Evolutionary conservation across 2,888 invertebrate species (phyloP).

Genomic region (Drosophila meridionalis): DNA sequence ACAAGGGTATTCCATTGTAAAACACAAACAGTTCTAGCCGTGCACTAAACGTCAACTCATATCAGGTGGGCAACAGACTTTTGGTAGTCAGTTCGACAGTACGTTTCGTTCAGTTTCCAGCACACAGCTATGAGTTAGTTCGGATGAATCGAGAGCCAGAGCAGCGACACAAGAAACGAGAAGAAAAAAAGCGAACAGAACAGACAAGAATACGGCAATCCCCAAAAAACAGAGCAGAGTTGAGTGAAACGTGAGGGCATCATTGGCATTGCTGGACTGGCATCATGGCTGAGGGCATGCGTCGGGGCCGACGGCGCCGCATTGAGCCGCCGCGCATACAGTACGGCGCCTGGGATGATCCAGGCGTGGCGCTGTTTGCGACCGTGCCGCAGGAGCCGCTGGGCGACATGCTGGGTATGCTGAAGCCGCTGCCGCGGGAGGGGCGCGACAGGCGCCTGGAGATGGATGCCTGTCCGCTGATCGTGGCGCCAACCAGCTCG

Average conservation of each 20-base stretch:
- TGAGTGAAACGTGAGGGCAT: neutral
- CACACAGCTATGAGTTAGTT: conserved; percentile 32
- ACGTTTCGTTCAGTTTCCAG: conserved; percentile 39
- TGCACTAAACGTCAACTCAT: conserved; percentile 7
- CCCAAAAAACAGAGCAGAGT: neutral
- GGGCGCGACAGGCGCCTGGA: conserved; percentile 20
- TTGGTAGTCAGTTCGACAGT: conserved; percentile 7
- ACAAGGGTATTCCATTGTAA: neutral
- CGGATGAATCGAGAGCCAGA: conserved; percentile 15
- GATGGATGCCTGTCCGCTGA: conserved; percentile 48
- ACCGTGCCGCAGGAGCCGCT: conserved; percentile 55
- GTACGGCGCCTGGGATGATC: conserved; percentile 66
- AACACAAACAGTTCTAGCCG: conserved; percentile 10
- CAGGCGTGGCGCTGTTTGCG: conserved; percentile 57
- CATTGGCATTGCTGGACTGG: too few species aligned
- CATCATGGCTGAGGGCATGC: conserved; percentile 6
- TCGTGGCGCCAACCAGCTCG: conserved; percentile 7
- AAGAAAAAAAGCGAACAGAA: neutral
- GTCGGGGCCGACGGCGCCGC: conserved; percentile 33
- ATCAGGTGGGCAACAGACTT: neutral
- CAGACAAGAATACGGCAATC: neutral
- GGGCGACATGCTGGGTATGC: conserved; percentile 32
- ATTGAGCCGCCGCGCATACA: conserved; percentile 41
- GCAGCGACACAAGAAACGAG: conserved; percentile 1
- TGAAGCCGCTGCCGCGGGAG: conserved; percentile 23